These are phyloP conservation scores for Galleria mellonella DNA, from an alignment of 1,140 invertebrate genomes.

Conservation along the genomic window DNA sequence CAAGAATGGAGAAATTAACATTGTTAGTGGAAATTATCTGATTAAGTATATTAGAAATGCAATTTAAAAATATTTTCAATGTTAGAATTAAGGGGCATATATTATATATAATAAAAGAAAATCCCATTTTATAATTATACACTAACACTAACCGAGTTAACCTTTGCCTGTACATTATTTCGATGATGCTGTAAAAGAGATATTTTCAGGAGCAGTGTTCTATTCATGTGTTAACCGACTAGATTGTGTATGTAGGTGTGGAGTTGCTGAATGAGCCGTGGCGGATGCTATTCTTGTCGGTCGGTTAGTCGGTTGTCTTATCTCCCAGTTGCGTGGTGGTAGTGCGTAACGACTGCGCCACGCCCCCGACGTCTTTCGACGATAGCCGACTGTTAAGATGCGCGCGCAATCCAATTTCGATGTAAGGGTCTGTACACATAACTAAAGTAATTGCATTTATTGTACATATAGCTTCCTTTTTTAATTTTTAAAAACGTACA, in stretches of 20 bases:
- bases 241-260: not conserved
- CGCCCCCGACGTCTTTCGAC: conserved; percentile 51
- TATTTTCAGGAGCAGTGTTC: conserved; percentile 2
- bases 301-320: conserved; percentile 31
- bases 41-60: too few relatives aligned
- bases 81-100: too few relatives aligned
- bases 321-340: conserved; percentile 44
- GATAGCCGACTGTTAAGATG: conserved; percentile 39
- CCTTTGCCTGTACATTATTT: not conserved
- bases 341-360: conserved; percentile 52
- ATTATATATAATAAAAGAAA: not conserved
- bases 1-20: too few relatives aligned
- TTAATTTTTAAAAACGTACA: too few relatives aligned
- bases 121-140: conserved; percentile 1
- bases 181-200: conserved; percentile 2
- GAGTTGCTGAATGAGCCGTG: not conserved
- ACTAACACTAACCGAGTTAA: conserved; percentile 2
- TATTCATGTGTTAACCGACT: not conserved
- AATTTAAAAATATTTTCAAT: too few relatives aligned
- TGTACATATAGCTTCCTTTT: too few relatives aligned
- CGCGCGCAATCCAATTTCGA: conserved; percentile 51
- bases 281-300: conserved; percentile 2
- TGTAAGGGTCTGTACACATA: conserved; percentile 45
- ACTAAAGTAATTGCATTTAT: not conserved
- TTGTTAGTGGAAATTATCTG: too few relatives aligned